These are phyloP conservation scores for Macrobrachium nipponense DNA, from an alignment of 1,140 invertebrate species.

Conservation along the genomic window DNA sequence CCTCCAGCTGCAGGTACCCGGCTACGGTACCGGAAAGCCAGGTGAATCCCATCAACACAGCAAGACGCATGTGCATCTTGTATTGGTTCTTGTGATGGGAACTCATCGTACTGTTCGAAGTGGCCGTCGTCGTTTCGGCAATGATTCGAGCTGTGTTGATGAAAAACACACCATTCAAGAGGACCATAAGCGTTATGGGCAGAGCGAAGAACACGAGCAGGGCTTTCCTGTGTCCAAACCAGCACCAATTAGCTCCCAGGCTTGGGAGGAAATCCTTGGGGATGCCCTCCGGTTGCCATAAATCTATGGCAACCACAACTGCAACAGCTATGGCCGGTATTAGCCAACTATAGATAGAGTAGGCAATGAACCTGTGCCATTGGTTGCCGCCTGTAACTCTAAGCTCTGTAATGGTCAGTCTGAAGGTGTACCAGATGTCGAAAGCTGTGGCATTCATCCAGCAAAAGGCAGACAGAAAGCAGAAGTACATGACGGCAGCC, in stretches of 20 bases:
- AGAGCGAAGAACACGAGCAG: constrained; percentile 73
- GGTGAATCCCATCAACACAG: constrained; percentile 72
- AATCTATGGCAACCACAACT: constrained; percentile 70
- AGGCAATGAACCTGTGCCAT: constrained; percentile 70
- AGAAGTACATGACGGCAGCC: constrained; percentile 89
- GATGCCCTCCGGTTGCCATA: constrained; percentile 67
- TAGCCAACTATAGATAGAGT: constrained; percentile 73
- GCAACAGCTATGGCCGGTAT: constrained; percentile 70
- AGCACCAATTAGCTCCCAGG: constrained; percentile 71
- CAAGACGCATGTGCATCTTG: constrained; percentile 74
- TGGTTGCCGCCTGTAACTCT: constrained; percentile 69
- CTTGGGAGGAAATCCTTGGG: constrained; percentile 68
- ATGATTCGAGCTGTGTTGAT: constrained; percentile 72
- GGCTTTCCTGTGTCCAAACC: constrained; percentile 72
- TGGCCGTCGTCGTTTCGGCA: constrained; percentile 68
- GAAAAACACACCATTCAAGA: constrained; percentile 72
- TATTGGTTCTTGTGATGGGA: constrained; percentile 67
- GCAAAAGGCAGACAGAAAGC: constrained; percentile 93
- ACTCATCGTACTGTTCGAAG: constrained; percentile 66
- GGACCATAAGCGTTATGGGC: constrained; percentile 71
- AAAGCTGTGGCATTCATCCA: constrained; percentile 97
- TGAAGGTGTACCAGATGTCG: constrained; percentile 80
- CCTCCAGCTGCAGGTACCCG: constrained; percentile 68
- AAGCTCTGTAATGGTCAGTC: constrained; percentile 71
- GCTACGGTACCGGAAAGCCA: constrained; percentile 74